These are phyloP conservation scores for Pandemis corylana DNA, from an alignment of 2,888 invertebrate species.

Conservation along the genomic window DNA sequence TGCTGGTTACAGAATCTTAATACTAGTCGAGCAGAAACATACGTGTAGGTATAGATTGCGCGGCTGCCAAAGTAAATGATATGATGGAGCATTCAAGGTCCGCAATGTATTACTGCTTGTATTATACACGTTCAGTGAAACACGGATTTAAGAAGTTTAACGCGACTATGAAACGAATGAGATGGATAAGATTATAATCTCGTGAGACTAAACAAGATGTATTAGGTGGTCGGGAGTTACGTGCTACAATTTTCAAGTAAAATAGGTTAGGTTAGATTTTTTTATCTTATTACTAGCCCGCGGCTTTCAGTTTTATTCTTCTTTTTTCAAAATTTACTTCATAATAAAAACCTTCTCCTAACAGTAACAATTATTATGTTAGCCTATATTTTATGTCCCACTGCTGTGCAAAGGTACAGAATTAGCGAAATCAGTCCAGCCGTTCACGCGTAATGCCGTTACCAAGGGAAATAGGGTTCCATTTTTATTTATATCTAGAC, in stretches of 20 bases:
- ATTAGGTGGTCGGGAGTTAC: background rate
- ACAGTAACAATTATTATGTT: too few species aligned
- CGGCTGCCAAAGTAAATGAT: background rate
- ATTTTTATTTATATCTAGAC: too few species aligned
- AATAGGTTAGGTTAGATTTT: too few species aligned
- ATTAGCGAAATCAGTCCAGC: too few species aligned
- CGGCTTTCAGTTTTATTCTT: too few species aligned
- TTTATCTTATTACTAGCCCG: too few species aligned
- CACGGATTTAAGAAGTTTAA: background rate
- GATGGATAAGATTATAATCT: slow-evolving; percentile 1
- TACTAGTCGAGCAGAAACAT: background rate
- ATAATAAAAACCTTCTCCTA: too few species aligned
- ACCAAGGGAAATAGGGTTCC: too few species aligned
- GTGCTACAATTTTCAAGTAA: background rate
- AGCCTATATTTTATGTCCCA: too few species aligned
- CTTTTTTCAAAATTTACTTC: too few species aligned
- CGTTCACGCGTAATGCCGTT: too few species aligned
- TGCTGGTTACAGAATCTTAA: background rate
- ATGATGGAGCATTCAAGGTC: background rate
- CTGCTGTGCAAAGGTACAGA: too few species aligned
- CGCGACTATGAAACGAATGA: background rate
- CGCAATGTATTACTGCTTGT: background rate
- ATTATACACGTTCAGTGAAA: background rate
- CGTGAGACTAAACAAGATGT: background rate
- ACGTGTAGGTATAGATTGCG: background rate